Evolutionary conservation across 2,113 vertebrate species (phyloP).

Genomic region (Gila orcuttii): DNA sequence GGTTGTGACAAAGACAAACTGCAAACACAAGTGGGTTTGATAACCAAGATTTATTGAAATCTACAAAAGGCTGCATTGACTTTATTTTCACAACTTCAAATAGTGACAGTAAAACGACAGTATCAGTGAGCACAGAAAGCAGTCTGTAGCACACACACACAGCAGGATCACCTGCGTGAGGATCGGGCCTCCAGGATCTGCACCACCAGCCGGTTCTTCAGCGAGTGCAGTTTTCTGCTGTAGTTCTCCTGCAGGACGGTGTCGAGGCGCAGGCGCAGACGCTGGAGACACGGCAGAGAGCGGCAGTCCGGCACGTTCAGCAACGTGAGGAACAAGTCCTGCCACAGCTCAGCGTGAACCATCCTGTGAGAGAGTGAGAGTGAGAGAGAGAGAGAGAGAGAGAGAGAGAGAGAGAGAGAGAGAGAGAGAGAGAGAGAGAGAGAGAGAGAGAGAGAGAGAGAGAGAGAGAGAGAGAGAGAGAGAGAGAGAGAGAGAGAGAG

Average conservation of each 20-base stretch:
- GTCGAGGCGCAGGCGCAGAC: constrained; percentile 64
- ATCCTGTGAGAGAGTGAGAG: constrained; percentile 71
- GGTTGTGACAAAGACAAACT: background rate
- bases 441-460: too few relatives aligned
- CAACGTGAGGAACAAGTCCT: constrained; percentile 86
- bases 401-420: too few relatives aligned
- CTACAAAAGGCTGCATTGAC: too few relatives aligned
- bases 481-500: too few relatives aligned
- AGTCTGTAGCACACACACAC: too few relatives aligned
- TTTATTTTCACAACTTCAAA: too few relatives aligned
- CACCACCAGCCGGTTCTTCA: constrained; percentile 84
- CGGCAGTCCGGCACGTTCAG: constrained; percentile 82
- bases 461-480: too few relatives aligned
- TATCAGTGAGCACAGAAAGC: too few relatives aligned
- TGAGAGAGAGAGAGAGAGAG: too few relatives aligned
- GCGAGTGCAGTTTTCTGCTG: constrained; percentile 76
- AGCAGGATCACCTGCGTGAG: constrained; percentile 54
- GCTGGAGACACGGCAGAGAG: constrained; percentile 73
- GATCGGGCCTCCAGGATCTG: constrained; percentile 83
- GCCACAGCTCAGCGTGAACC: constrained; percentile 86
- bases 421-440: too few relatives aligned
- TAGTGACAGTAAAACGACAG: too few relatives aligned
- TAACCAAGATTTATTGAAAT: background rate
- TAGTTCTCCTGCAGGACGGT: constrained; percentile 78
- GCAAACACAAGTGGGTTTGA: background rate